Evolutionary conservation across 1,140 invertebrate genomes (phyloP).

Genomic region (Yoshiicerus persimilis): DNA sequence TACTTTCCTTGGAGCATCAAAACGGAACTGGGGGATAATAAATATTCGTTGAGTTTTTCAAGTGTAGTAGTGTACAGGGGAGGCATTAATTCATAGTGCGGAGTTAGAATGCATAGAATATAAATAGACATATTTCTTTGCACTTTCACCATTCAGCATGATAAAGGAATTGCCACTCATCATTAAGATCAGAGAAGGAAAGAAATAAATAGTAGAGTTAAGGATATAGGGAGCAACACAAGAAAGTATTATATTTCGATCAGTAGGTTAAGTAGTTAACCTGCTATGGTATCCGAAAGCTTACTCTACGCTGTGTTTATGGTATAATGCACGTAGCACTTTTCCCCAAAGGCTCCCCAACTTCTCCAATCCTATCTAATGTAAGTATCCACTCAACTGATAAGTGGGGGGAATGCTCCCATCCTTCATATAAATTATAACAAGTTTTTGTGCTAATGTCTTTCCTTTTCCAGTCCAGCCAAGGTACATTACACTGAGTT

Average conservation of each 20-base stretch:
- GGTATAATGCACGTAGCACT: too few relatives aligned
- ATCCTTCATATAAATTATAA: conserved; percentile 15
- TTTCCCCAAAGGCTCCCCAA: background rate
- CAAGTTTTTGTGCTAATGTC: conserved; percentile 16
- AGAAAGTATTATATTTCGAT: background rate
- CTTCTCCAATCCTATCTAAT: background rate
- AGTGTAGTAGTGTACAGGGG: background rate
- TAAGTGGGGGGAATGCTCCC: background rate
- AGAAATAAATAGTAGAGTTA: background rate
- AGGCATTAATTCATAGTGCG: background rate
- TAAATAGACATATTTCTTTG: background rate
- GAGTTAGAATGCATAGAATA: background rate
- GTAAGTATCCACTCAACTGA: background rate
- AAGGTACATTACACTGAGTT: background rate
- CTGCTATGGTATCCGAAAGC: too few relatives aligned
- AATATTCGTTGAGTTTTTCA: background rate
- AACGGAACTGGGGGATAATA: background rate
- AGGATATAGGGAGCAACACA: background rate
- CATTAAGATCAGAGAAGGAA: background rate
- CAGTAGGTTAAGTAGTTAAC: background rate
- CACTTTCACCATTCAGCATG: background rate
- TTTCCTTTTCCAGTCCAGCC: background rate
- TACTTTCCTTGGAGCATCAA: too few relatives aligned
- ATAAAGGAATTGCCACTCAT: background rate
- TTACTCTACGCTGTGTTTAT: background rate